Base-by-base conservation (phyloP, 2,888 invertebrate genomes). In the Drosophila melanosoma region DNA sequence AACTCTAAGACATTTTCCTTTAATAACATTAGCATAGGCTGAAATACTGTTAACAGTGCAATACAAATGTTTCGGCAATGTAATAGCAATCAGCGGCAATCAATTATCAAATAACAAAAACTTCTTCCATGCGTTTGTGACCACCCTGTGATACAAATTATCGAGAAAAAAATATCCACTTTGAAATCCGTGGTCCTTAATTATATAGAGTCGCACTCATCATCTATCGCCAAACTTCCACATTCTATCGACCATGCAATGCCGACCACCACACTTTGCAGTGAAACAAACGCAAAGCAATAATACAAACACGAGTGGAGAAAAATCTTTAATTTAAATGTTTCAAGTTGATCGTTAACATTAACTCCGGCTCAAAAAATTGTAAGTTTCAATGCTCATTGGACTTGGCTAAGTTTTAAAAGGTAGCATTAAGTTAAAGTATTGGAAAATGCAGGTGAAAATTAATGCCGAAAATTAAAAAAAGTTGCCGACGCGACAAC, bases 401-500 rank as follows among this genome's bases (percentile, higher is more conserved):
- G 61, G 56, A 71, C 23, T 68, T 56, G 65, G 61, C 59, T 63
- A 79, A 52, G 67, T 61, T 53, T 61, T 64, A 54, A 65, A 49
- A 15, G n/a, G 42, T 54, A 65, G 58, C 58, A 62, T 33, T 62
- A 60, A 74, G 57, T 61, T 78, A 74, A 64, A 66, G 12, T 62
- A 64, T 17, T 26, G 36, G 63, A 20, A 64, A 62, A 54, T 56
- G 23, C 57, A 42, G 40, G n/a, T 62, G 61, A 62, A 82, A 83
- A 66, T 68, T 15, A 23, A 75, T 68, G 82, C 74, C 83, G 82
- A 83, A 81, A 78, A 70, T 65, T 26, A 63, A 54, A 61, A 71
- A 83, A 89, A 84, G 68, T 82, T 85, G 85, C 77, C 85, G 89
- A 84, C 89, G 78, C 85, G 85, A 84, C 85, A 89, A 89, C 82